These are phyloP conservation scores for Netelia fuscicornis DNA, from an alignment of 2,888 invertebrate genomes.

Conservation along the genomic window DNA sequence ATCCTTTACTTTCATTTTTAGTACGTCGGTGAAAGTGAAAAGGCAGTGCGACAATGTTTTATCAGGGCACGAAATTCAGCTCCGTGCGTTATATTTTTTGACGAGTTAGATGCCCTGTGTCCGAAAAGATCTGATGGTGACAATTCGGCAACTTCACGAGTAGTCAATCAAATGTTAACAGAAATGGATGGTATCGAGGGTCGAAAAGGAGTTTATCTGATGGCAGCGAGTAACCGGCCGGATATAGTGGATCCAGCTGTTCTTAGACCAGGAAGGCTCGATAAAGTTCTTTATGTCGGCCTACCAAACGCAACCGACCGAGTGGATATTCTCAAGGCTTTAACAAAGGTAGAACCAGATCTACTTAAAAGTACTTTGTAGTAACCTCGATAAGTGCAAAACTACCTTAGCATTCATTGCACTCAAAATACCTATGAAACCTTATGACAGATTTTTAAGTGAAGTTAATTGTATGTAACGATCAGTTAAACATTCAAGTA, in stretches of 20 bases:
- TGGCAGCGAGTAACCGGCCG: slow-evolving; percentile 98
- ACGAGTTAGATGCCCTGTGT: slow-evolving; percentile 98
- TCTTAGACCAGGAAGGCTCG: slow-evolving; percentile 95
- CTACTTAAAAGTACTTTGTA: too few relatives aligned
- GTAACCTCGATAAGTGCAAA: too few relatives aligned
- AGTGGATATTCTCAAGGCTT: slow-evolving; percentile 93
- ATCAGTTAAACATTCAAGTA: too few relatives aligned
- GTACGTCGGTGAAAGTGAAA: slow-evolving; percentile 99
- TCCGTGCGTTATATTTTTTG: slow-evolving; percentile 99
- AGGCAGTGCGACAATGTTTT: slow-evolving; percentile 98
- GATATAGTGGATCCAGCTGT: slow-evolving; percentile 99
- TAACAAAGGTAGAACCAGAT: slow-evolving; percentile 90
- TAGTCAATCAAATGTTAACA: slow-evolving; percentile 98
- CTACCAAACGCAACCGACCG: slow-evolving; percentile 93
- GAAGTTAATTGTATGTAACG: too few relatives aligned
- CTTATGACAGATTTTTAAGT: too few relatives aligned
- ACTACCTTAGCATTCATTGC: too few relatives aligned
- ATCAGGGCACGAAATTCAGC: slow-evolving; percentile 97
- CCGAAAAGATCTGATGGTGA: slow-evolving; percentile 93
- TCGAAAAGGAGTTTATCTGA: slow-evolving; percentile 95
- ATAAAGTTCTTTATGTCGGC: slow-evolving; percentile 95
- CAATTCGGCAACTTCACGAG: slow-evolving; percentile 91
- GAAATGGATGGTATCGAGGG: slow-evolving; percentile 99
- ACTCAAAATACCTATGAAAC: too few relatives aligned
- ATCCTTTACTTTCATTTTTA: slow-evolving; percentile 79